Evolutionary conservation across 2,888 invertebrate genomes (phyloP).

Genomic region (Epinotia nisella): DNA sequence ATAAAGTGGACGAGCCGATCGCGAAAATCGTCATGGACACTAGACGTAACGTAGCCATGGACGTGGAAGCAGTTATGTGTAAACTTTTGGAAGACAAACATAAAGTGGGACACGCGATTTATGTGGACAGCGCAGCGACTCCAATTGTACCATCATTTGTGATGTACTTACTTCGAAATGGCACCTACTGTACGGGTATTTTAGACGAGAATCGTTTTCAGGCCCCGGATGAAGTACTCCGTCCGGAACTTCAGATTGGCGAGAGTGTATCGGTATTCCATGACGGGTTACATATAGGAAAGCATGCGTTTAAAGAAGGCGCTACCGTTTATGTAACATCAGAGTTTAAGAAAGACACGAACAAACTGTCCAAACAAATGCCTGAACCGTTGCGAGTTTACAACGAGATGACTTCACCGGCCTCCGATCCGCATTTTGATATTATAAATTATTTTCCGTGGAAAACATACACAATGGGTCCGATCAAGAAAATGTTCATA

Average conservation of each 20-base stretch:
- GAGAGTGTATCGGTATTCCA: constrained; percentile 8
- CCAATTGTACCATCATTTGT: not conserved
- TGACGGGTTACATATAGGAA: constrained; percentile 10
- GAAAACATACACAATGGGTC: not conserved
- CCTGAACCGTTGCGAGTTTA: constrained; percentile 8
- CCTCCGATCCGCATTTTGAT: not conserved
- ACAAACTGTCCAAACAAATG: not conserved
- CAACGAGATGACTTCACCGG: not conserved
- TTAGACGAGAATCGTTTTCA: not conserved
- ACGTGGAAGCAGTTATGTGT: not conserved
- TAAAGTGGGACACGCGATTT: constrained; percentile 1
- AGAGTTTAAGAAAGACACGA: not conserved
- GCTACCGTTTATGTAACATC: constrained; percentile 4
- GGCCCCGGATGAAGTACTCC: not conserved
- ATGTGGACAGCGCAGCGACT: not conserved
- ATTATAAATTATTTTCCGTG: constrained; percentile 19
- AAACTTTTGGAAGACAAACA: constrained; percentile 6
- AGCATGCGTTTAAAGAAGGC: not conserved
- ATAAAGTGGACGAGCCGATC: constrained; percentile 11
- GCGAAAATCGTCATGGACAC: constrained; percentile 4
- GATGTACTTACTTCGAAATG: not conserved
- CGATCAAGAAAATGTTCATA: constrained; percentile 11
- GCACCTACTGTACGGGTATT: constrained; percentile 20
- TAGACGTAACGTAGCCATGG: constrained; percentile 1
- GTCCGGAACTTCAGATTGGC: not conserved